A percentile compares a stretch with the other conserved stretches of the same genome.
Conservation (phyloP, 2,888 invertebrate genomes). For the Ophion obscuratus region DNA sequence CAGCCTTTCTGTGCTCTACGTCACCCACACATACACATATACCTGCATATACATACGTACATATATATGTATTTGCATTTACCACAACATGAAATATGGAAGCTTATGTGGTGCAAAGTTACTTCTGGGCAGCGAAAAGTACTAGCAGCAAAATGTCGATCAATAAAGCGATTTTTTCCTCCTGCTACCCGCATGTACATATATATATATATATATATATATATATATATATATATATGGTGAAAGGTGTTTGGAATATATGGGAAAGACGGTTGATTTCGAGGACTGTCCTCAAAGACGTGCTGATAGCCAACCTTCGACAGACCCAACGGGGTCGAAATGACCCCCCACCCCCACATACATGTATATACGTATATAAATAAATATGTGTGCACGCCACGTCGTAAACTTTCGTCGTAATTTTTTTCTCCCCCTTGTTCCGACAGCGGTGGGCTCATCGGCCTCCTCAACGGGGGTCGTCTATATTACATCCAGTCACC, state of each 20-base stretch:
- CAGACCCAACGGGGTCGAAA: no score
- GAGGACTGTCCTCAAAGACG: no score
- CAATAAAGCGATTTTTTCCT: conserved; percentile 65
- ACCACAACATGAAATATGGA: conserved; percentile 34
- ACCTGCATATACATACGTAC: neutral
- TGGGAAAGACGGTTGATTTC: no score
- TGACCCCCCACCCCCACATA: conserved; percentile 9
- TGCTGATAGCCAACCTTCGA: neutral
- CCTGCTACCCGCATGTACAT: conserved; percentile 17
- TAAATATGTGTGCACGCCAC: conserved; percentile 24
- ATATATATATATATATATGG: neutral
- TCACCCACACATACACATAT: neutral
- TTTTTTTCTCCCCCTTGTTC: conserved; percentile 31
- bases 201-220: conserved; percentile 3
- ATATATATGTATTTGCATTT: conserved; percentile 40
- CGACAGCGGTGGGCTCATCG: conserved; percentile 36
- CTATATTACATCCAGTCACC: conserved; percentile 19
- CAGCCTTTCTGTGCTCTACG: conserved; percentile 45
- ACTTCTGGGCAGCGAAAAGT: conserved; percentile 23
- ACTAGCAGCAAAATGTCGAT: conserved; percentile 49
- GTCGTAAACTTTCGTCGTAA: conserved; percentile 60
- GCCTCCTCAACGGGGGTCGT: conserved; percentile 1
- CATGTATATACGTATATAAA: conserved; percentile 4
- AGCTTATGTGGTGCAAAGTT: conserved; percentile 33
- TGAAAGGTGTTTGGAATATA: no score